A percentile compares a stretch with the other conserved stretches of the same genome.
phyloP scores from a whole-genome alignment of 2,113 vertebrate species.

The Astatoreochromis straeleni region DNA sequence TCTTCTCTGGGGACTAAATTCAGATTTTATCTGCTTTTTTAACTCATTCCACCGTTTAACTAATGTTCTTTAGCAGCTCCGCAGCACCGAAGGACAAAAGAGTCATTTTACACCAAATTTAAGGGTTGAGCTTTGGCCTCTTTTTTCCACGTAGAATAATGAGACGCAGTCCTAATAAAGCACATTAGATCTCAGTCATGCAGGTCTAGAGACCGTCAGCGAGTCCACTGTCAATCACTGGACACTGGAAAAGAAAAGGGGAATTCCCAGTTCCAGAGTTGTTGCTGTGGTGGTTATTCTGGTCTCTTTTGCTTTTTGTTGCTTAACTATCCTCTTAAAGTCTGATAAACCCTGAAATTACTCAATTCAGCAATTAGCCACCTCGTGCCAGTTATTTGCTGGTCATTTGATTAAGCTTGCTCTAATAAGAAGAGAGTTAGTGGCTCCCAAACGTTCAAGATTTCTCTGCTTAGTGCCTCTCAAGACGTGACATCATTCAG shows the following conservation, averaged over 20 bases:
- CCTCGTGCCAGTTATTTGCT: accelerated
- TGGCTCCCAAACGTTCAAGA: background rate
- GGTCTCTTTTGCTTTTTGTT: background rate
- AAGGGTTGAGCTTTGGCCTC: accelerated
- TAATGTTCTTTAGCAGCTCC: accelerated
- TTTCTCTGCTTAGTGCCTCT: background rate
- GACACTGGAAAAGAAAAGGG: background rate
- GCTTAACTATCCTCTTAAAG: background rate
- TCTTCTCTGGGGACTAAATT: background rate
- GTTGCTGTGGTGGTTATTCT: background rate
- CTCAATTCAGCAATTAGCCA: background rate
- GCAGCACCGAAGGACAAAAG: background rate
- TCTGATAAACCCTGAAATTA: background rate
- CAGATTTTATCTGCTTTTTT: background rate
- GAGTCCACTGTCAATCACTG: accelerated
- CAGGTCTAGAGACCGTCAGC: background rate
- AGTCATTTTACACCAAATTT: background rate
- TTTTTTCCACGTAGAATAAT: background rate
- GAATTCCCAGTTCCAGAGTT: background rate
- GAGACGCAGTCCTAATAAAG: background rate
- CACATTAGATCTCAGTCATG: background rate
- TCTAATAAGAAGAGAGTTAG: background rate
- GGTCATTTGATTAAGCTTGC: background rate
- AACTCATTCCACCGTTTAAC: background rate
- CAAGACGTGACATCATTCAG: background rate